phyloP scores from a whole-genome alignment of 2,797 vertebrate genomes.

The Uromys caudimaculatus region DNA sequence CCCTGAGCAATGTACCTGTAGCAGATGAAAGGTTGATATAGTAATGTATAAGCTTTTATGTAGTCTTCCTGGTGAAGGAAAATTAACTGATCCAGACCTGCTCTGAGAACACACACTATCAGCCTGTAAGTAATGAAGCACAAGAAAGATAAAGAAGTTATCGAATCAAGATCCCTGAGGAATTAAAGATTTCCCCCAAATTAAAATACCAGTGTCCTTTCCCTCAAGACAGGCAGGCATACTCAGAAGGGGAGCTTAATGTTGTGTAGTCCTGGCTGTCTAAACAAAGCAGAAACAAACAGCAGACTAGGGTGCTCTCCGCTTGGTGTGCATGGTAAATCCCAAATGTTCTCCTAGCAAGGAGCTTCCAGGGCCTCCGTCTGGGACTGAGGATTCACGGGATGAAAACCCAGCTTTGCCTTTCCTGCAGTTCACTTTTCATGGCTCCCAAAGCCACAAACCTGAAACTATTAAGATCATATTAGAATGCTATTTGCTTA shows the following conservation, averaged over 20 bases:
- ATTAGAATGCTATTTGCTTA: background rate
- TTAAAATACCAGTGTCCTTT: background rate
- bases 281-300: background rate
- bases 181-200: background rate
- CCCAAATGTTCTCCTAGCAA: background rate
- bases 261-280: background rate
- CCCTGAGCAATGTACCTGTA: background rate
- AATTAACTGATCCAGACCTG: constrained; percentile 2
- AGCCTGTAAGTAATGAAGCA: background rate
- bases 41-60: background rate
- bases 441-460: background rate
- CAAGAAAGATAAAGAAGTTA: background rate
- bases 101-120: background rate
- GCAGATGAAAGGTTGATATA: background rate
- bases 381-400: background rate
- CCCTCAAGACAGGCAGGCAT: background rate
- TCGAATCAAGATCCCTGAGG: background rate
- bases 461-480: background rate
- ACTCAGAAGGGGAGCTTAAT: background rate
- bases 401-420: background rate
- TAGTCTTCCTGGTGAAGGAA: background rate
- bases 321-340: background rate
- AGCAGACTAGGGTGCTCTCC: no score
- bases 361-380: background rate
- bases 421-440: background rate